Evolutionary conservation across 1,140 invertebrate species (phyloP), one percentile per base, ranked within the genome.

Genomic region (Drosophila melanica): DNA sequence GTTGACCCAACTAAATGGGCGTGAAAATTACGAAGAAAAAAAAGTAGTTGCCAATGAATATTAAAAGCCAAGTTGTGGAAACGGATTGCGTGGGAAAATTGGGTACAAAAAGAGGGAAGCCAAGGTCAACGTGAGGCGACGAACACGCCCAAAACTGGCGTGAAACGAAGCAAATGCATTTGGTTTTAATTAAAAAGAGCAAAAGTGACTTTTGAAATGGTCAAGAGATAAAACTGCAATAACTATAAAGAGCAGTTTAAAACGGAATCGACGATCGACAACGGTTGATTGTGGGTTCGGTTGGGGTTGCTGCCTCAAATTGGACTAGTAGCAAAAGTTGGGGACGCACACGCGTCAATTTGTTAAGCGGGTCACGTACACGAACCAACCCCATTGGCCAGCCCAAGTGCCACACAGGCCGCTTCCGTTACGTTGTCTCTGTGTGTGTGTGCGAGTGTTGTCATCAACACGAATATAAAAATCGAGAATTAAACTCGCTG

Each of bases 391-490:
- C 41, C 59, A 27, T 51, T 41, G 48, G 60, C 20, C 62, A 48
- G 27, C 33, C 27, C 39, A 18, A 23, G 23, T 60, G 55, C 66
- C 27, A 44, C 41, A 18, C 39, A 47, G 42, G 67, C 59, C 59
- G 30, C 48, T 59, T 37, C 53, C 44, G 33, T 23, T 18, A 12
- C 16, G 14, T 60, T 11, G 60, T 45, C 48, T 64, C 11, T 42
- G 30, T 68, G 37, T 35, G 16, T 68, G 35, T 44, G 20, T 62
- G 39, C 47, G 47, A 16, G 67, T 79, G 81, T 79, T 84, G 81
- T 85, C 81, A 86, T 86, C 81, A 84, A 81, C 81, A 75, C 81
- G 81, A 81, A 85, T 72, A 85, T 86, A 85, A 85, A 85, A 85
- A 86, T 87, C 82, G 81, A 81, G 75, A 85, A 85, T 85, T 85